Evolutionary conservation across 2,797 vertebrate species (phyloP).

Genomic region (Acestrorhynchus altus): DNA sequence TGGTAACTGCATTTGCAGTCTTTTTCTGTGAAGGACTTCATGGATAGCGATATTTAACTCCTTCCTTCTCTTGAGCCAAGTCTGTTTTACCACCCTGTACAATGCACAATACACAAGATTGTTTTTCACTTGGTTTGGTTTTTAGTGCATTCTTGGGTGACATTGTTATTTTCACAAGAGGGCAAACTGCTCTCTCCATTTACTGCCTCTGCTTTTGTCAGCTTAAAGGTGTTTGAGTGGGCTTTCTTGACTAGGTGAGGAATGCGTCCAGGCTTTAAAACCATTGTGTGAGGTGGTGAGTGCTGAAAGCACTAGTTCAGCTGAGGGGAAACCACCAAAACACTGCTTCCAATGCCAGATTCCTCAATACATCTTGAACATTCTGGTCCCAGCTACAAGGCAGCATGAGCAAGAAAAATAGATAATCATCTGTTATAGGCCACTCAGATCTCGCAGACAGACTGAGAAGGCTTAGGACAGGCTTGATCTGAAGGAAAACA

Average conservation of each 20-base stretch:
- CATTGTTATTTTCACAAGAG: conserved; percentile 14
- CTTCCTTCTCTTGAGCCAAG: background rate
- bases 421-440: conserved; percentile 15
- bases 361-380: conserved; percentile 25
- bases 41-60: background rate
- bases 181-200: conserved; percentile 19
- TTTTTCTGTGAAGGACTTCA: background rate
- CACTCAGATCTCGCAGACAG: conserved; percentile 10
- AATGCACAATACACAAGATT: conserved; percentile 8
- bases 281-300: conserved; percentile 38
- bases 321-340: conserved; percentile 41
- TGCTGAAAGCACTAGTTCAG: conserved; percentile 26
- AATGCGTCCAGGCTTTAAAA: conserved; percentile 32
- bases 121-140: conserved; percentile 1
- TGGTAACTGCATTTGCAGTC: background rate
- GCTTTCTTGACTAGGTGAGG: conserved; percentile 36
- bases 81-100: conserved; percentile 9
- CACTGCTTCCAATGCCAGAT: conserved; percentile 37
- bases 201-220: conserved; percentile 30
- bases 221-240: conserved; percentile 34
- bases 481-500: conserved; percentile 36
- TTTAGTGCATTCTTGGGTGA: conserved; percentile 25
- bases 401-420: conserved; percentile 25
- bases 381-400: conserved; percentile 8
- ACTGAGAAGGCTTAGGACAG: conserved; percentile 1